phyloP scores from a whole-genome alignment of 2,888 invertebrate genomes.

The Plemyria rubiginata region DNA sequence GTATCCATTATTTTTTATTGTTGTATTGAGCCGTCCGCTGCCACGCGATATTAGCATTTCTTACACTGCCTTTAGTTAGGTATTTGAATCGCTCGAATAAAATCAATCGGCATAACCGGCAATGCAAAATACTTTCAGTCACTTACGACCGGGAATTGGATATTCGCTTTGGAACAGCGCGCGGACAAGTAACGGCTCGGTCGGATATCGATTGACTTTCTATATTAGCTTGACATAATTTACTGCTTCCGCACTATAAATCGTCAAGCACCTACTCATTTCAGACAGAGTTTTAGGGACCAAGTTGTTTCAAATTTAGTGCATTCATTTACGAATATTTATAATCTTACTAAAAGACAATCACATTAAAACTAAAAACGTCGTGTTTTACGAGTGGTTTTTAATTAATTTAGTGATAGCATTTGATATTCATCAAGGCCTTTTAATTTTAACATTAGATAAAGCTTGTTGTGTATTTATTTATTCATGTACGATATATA shows the following conservation, averaged over 20 bases:
- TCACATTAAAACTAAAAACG: slow-evolving; percentile 54
- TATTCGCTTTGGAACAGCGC: slow-evolving; percentile 31
- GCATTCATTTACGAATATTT: slow-evolving; percentile 42
- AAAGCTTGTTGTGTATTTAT: slow-evolving; percentile 80
- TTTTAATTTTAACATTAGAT: slow-evolving; percentile 78
- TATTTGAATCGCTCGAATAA: slow-evolving; percentile 37
- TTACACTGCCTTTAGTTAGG: slow-evolving; percentile 35
- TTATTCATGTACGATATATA: slow-evolving; percentile 61
- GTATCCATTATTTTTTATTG: slow-evolving; percentile 16
- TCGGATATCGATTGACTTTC: slow-evolving; percentile 46
- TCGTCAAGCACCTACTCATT: slow-evolving; percentile 47
- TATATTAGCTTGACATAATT: slow-evolving; percentile 45
- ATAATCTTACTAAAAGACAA: slow-evolving; percentile 72
- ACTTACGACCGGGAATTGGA: slow-evolving; percentile 25
- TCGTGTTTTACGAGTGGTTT: slow-evolving; percentile 45
- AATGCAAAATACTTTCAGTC: slow-evolving; percentile 31
- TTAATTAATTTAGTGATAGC: slow-evolving; percentile 68
- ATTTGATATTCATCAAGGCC: slow-evolving; percentile 76
- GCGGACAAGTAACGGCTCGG: slow-evolving; percentile 42
- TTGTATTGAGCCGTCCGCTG: slow-evolving; percentile 25
- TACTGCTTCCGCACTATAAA: slow-evolving; percentile 38
- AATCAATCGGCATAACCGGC: slow-evolving; percentile 38
- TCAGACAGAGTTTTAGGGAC: slow-evolving; percentile 63
- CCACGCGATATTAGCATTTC: slow-evolving; percentile 30
- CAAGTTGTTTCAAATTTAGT: slow-evolving; percentile 55